phyloP scores from a whole-genome alignment of 2,113 vertebrate genomes.

The Bungarus multicinctus region DNA sequence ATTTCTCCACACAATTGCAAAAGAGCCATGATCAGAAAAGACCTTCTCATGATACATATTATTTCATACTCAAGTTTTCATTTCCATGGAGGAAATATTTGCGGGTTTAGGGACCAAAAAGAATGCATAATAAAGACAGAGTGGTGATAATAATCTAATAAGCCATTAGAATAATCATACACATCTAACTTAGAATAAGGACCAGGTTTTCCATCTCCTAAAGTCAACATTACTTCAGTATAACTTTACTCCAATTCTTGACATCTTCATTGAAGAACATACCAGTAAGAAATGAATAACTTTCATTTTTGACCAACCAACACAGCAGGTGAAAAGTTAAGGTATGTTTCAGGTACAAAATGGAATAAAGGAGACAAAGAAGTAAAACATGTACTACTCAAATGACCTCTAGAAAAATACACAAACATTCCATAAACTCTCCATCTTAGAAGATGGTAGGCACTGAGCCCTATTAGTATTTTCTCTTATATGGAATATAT shows the following conservation, averaged over 20 bases:
- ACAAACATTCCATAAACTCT: not conserved
- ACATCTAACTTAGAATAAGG: not conserved
- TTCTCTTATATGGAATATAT: not conserved
- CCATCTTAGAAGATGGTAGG: not conserved
- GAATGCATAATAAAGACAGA: not conserved
- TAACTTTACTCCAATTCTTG: not conserved
- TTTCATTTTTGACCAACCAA: not conserved
- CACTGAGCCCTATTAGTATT: not conserved
- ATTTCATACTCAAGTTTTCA: not conserved
- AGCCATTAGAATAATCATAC: not conserved
- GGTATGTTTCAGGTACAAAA: not conserved
- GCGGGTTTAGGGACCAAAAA: not conserved
- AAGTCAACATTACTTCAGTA: not conserved
- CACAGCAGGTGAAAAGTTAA: not conserved
- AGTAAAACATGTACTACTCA: not conserved
- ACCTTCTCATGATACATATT: not conserved
- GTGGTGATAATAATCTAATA: not conserved
- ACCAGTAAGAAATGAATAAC: not conserved
- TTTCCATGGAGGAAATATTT: not conserved
- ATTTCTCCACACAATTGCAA: not conserved
- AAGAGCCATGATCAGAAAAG: not conserved
- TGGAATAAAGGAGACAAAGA: not conserved
- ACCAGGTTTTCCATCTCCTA: not conserved
- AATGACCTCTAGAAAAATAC: not conserved
- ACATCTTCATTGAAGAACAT: not conserved